Conservation (phyloP, 2,888 invertebrate genomes). For the Phania funesta region DNA sequence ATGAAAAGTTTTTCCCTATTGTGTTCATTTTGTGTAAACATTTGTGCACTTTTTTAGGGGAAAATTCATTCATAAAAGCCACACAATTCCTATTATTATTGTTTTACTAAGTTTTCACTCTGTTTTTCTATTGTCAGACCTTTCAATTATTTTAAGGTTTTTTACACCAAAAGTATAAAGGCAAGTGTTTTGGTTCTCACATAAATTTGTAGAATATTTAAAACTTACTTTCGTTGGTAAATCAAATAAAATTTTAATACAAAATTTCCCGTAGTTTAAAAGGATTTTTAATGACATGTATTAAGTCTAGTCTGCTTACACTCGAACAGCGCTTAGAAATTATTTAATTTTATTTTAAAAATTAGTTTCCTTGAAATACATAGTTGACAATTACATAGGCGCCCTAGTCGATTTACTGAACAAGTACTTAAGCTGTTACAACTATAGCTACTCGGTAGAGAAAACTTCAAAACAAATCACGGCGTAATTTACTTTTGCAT, state of each 20-base stretch:
- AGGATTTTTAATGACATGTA: no score
- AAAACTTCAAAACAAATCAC: no score
- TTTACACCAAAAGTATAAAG: conserved; percentile 19
- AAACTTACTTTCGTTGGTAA: background rate
- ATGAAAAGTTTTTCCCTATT: conserved; percentile 44
- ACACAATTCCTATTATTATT: conserved; percentile 18
- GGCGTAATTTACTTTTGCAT: no score
- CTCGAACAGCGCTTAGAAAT: no score
- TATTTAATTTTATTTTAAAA: no score
- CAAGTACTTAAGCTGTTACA: no score
- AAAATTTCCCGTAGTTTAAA: no score
- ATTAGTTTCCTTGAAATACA: no score
- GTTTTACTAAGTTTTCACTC: conserved; percentile 13
- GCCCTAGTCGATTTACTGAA: no score
- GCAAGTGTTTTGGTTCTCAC: conserved; percentile 49
- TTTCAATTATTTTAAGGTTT: conserved; percentile 17
- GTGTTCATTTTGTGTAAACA: conserved; percentile 52
- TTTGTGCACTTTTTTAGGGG: conserved; percentile 40
- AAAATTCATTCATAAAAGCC: conserved; percentile 36
- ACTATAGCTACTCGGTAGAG: no score
- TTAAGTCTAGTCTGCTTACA: no score
- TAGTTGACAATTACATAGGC: no score
- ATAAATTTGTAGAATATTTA: conserved; percentile 1
- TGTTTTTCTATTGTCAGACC: conserved; percentile 15
- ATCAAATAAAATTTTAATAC: background rate